Evolutionary conservation across 1,140 invertebrate genomes (phyloP), one percentile per base, ranked within the genome.

Genomic region (Patella vulgata): DNA sequence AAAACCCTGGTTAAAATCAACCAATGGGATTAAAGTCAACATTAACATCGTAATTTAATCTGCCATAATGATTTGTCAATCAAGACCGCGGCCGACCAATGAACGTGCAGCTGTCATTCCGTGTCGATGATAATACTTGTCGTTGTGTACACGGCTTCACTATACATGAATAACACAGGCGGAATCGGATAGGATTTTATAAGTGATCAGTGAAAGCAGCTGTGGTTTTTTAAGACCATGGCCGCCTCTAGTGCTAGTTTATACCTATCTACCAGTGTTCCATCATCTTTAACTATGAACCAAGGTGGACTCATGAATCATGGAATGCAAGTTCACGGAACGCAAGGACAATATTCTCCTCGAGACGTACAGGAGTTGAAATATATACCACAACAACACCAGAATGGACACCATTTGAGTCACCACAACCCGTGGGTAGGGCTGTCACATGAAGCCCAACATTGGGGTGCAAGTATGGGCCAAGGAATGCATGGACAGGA

Each of bases 311-410:
- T 75, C 57, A 63, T 56, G 25, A 66, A 64, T 43, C 71, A 72
- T 39, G 62, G 66, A 12, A 77, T 79, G 72, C 73, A 74, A 52
- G 72, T 64, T 23, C 55, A 40, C 61, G 70, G 51, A 47, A 68
- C 52, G 62, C 63, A 36, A 61, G 55, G 21, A 57, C 58, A 64
- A 28, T 56, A 63, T 30, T 48, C 39, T 3, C 63, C 57, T 19
- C 55, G 75, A 30, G 82, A 85, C 52, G 72, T 80, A 88, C 91
- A 79, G 89, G 94, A 96, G 83, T 95, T 97, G 93, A 97, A 97
- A 85, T 97, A 96, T 85, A 90, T 93, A 88, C 90, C 92, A 58
- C 89, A 90, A 56, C 79, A 79, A 42, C 73, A 78, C 43, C 80
- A 82, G 57, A 88, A 92, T 79, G 69, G 68, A 5, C 87, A 91